A percentile compares a stretch with the other conserved stretches of the same genome.
Conservation (phyloP, 2,113 vertebrate genomes). For the Uria lomvia region DNA sequence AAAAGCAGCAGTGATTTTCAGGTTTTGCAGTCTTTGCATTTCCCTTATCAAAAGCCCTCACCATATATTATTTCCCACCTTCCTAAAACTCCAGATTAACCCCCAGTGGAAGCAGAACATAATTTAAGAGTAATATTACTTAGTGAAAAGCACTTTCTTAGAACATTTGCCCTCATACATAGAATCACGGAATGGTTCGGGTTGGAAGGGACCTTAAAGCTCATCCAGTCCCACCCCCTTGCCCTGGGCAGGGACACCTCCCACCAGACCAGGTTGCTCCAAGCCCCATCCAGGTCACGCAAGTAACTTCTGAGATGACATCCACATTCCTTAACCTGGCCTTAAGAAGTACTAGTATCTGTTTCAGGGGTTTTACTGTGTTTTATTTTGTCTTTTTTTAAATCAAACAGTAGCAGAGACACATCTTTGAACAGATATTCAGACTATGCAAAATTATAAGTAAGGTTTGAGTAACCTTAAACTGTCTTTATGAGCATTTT, state of each 20-base stretch:
- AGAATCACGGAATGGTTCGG: too few relatives aligned
- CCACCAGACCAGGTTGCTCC: too few relatives aligned
- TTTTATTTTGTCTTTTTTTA: background rate
- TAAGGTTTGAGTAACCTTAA: background rate
- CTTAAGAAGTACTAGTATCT: fast-evolving
- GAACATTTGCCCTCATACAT: background rate
- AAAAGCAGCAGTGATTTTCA: background rate
- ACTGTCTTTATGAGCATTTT: background rate
- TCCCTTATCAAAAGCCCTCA: background rate
- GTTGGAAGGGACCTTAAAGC: too few relatives aligned
- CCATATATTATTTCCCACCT: background rate
- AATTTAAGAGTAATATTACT: background rate
- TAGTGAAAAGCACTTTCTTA: background rate
- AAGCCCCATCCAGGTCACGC: background rate
- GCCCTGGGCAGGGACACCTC: too few relatives aligned
- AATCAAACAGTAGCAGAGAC: background rate
- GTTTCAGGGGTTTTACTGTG: background rate
- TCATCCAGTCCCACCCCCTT: too few relatives aligned
- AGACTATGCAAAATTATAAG: background rate
- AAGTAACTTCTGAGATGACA: background rate
- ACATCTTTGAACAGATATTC: background rate
- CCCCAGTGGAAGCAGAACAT: fast-evolving
- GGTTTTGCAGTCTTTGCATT: background rate
- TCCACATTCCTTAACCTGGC: background rate
- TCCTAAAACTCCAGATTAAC: background rate